phyloP scores from a whole-genome alignment of 2,888 invertebrate species.

The Microctonus hyperodae region DNA sequence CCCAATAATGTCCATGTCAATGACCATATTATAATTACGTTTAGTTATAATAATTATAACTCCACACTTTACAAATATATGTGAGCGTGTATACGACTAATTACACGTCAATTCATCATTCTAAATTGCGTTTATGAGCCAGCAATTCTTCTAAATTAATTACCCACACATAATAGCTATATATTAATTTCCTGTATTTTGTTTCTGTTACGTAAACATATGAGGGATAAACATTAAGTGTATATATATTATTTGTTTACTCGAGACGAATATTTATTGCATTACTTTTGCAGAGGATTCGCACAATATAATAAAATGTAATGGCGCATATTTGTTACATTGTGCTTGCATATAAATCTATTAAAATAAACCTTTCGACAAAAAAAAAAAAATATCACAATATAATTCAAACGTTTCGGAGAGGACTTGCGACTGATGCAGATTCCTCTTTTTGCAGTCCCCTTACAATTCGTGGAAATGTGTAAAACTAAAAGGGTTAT shows the following conservation, averaged over 20 bases:
- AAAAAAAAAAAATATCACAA: background rate
- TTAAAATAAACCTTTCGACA: background rate
- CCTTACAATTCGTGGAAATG: background rate
- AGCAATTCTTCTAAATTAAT: background rate
- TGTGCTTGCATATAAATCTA: background rate
- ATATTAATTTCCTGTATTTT: constrained; percentile 8
- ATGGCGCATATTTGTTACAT: no score
- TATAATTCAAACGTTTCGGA: background rate
- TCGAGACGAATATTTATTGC: no score
- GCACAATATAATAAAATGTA: no score
- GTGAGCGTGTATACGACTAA: background rate
- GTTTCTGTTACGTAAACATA: no score
- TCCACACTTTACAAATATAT: no score
- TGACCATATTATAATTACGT: constrained; percentile 1
- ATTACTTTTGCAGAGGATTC: no score
- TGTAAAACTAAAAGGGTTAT: background rate
- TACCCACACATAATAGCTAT: background rate
- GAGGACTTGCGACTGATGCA: background rate
- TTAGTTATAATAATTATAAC: background rate
- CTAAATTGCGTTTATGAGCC: background rate
- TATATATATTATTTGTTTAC: no score
- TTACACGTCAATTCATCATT: background rate
- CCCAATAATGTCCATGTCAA: background rate
- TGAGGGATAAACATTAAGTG: no score
- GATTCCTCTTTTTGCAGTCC: background rate